Evolutionary conservation across 2,797 vertebrate species (phyloP).

Genomic region (Melanotaenia maccullochi): DNA sequence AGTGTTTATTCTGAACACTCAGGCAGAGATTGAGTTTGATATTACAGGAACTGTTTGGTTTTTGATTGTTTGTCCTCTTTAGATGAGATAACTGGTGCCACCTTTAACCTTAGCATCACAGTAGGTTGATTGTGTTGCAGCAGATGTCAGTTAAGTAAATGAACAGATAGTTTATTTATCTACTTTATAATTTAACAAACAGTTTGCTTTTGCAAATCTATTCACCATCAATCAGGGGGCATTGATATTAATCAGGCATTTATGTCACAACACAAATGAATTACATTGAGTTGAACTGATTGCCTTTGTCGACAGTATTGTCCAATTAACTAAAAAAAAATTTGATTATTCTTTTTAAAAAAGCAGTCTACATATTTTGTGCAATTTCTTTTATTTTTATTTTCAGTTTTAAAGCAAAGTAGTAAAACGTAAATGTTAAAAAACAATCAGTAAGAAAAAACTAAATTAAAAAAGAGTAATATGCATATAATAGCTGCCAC

Average conservation of each 20-base stretch:
- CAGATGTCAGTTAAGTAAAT: conserved; percentile 41
- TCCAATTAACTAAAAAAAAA: neutral
- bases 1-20: conserved; percentile 64
- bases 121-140: conserved; percentile 31
- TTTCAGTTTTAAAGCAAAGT: no score
- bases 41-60: conserved; percentile 55
- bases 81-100: conserved; percentile 52
- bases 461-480: no score
- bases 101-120: conserved; percentile 59
- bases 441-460: no score
- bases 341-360: neutral
- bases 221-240: neutral
- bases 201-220: neutral
- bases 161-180: conserved; percentile 24
- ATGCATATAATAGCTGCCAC: no score
- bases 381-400: no score
- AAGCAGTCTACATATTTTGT: no score
- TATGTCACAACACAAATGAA: neutral
- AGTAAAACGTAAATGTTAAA: no score
- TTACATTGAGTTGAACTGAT: no score
- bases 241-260: neutral
- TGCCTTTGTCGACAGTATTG: no score
- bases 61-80: conserved; percentile 32
- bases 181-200: conserved; percentile 9
- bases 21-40: conserved; percentile 51